Evolutionary conservation across 2,888 invertebrate genomes (phyloP).

Genomic region (Drosophila colorata): DNA sequence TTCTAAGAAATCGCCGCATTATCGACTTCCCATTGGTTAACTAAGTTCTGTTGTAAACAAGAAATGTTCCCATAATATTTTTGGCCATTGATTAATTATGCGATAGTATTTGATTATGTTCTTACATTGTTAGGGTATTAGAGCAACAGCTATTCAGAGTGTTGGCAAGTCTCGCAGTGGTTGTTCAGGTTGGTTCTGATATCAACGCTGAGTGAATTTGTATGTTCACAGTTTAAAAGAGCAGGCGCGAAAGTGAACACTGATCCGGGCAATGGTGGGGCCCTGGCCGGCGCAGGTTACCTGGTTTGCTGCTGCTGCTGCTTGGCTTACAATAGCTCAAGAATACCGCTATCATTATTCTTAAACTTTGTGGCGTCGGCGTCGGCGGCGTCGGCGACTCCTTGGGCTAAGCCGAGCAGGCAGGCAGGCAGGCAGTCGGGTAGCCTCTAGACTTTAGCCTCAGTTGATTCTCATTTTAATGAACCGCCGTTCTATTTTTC

Average conservation of each 20-base stretch:
- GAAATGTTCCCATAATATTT: too few relatives aligned
- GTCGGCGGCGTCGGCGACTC: slow-evolving; percentile 47
- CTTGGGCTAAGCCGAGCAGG: slow-evolving; percentile 33
- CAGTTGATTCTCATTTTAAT: slow-evolving; percentile 82
- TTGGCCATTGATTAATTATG: not conserved
- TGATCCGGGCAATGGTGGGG: slow-evolving; percentile 34
- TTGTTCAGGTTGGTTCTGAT: slow-evolving; percentile 65
- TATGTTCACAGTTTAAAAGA: slow-evolving; percentile 83
- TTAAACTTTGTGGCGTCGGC: slow-evolving; percentile 63
- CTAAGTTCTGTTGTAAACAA: too few relatives aligned
- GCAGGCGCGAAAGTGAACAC: slow-evolving; percentile 80
- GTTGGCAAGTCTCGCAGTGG: slow-evolving; percentile 27
- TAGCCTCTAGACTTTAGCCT: slow-evolving; percentile 51
- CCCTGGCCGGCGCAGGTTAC: slow-evolving; percentile 39
- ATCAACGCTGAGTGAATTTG: slow-evolving; percentile 84
- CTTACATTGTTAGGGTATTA: slow-evolving; percentile 31
- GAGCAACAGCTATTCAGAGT: not conserved
- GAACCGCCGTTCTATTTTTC: slow-evolving; percentile 84
- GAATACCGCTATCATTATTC: slow-evolving; percentile 84
- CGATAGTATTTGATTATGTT: not conserved
- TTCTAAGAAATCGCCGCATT: too few relatives aligned
- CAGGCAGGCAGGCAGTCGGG: slow-evolving; percentile 28
- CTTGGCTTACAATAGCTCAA: slow-evolving; percentile 81
- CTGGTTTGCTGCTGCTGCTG: slow-evolving; percentile 44
- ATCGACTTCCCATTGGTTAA: too few relatives aligned